phyloP scores from a whole-genome alignment of 2,797 vertebrate genomes.

The Astyanax mexicanus region DNA sequence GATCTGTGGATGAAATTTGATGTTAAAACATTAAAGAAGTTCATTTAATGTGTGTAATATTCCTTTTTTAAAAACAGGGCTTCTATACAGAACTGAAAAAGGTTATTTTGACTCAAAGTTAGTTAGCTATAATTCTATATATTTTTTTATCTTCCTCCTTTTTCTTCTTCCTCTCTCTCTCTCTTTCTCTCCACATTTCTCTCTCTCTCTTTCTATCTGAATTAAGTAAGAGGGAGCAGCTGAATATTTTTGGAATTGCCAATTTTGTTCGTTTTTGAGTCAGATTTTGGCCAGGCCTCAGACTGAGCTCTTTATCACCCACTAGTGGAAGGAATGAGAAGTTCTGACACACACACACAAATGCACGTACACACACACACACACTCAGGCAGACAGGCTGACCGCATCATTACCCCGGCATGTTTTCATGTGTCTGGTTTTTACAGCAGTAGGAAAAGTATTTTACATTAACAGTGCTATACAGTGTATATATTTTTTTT shows the following conservation, averaged over 20 bases:
- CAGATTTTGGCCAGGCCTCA: conserved; percentile 23
- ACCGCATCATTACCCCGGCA: neutral
- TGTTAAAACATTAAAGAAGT: too few relatives aligned
- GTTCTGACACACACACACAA: neutral
- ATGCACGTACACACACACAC: neutral
- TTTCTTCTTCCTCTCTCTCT: too few relatives aligned
- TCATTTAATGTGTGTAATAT: too few relatives aligned
- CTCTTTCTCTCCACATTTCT: neutral
- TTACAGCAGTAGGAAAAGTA: neutral
- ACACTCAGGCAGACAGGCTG: neutral
- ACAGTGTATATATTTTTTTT: too few relatives aligned
- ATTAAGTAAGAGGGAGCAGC: conserved; percentile 9
- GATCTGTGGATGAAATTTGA: too few relatives aligned
- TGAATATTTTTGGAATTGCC: conserved; percentile 43
- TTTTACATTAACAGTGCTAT: too few relatives aligned
- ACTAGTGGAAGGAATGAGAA: conserved; percentile 33
- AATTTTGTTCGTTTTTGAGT: conserved; percentile 23
- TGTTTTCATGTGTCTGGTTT: neutral
- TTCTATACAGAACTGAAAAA: too few relatives aligned
- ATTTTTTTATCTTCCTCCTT: too few relatives aligned
- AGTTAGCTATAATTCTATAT: too few relatives aligned
- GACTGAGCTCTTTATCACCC: conserved; percentile 15
- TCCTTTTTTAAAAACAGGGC: too few relatives aligned
- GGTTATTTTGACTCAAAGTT: too few relatives aligned
- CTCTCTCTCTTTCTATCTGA: conserved; percentile 1